A percentile compares a stretch with the other conserved stretches of the same genome.
Evolutionary conservation across 2,113 vertebrate genomes (phyloP).

Genomic region (Coptodon rendalli): DNA sequence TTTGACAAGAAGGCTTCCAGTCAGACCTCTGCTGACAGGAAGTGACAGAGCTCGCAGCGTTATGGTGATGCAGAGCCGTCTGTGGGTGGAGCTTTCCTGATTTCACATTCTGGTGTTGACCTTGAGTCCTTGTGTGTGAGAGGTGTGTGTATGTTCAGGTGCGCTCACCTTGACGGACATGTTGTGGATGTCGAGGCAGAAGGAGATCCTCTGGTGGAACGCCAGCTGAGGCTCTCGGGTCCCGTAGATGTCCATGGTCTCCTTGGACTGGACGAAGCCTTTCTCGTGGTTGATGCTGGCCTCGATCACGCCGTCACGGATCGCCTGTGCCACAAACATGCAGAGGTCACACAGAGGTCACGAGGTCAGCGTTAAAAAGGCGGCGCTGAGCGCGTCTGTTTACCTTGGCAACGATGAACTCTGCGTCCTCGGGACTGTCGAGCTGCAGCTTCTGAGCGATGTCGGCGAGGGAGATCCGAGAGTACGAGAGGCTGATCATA

Average conservation of each 20-base stretch:
- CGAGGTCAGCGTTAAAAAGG: background rate
- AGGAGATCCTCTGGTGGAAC: conserved; percentile 96
- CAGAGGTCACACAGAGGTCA: background rate
- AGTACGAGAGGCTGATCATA: conserved; percentile 98
- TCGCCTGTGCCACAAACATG: conserved; percentile 74
- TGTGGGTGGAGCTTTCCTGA: background rate
- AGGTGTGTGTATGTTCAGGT: background rate
- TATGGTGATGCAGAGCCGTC: background rate
- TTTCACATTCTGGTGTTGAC: background rate
- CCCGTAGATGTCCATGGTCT: conserved; percentile 95
- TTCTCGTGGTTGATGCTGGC: conserved; percentile 98
- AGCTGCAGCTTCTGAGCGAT: conserved; percentile 97
- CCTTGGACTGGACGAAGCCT: conserved; percentile 95
- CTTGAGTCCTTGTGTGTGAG: background rate
- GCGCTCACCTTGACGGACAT: conserved; percentile 92
- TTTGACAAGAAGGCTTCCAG: background rate
- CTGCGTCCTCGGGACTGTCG: conserved; percentile 93
- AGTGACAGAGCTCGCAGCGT: background rate
- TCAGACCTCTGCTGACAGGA: background rate
- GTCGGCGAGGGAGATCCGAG: conserved; percentile 91
- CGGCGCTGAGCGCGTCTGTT: rapidly evolving
- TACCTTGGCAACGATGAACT: conserved; percentile 98
- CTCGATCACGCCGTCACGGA: conserved; percentile 94
- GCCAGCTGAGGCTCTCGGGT: conserved; percentile 95
- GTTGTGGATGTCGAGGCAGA: conserved; percentile 98